Percentiles rank a stretch among this genome's conserved stretches.
Conservation (phyloP, 2,888 invertebrate genomes). For the Chymomyza procnemis region DNA sequence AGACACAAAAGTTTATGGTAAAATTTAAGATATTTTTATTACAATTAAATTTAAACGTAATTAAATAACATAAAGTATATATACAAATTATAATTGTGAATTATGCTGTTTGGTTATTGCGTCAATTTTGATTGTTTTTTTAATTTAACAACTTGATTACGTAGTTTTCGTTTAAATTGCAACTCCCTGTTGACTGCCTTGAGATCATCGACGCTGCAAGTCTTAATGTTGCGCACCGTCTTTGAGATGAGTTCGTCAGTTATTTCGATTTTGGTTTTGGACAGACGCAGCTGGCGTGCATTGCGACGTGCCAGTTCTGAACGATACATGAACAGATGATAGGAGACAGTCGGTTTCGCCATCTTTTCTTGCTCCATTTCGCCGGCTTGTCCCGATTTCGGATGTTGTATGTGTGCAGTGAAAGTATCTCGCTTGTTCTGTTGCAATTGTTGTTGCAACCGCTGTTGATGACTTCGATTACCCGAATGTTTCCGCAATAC, state of each 20-base stretch:
- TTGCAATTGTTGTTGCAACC: slow-evolving; percentile 1
- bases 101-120: neutral
- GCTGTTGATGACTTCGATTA: slow-evolving; percentile 20
- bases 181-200: slow-evolving; percentile 61
- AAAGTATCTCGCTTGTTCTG: slow-evolving; percentile 20
- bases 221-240: slow-evolving; percentile 56
- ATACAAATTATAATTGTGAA: slow-evolving; percentile 34
- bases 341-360: slow-evolving; percentile 54
- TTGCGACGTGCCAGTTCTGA: slow-evolving; percentile 54
- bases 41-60: slow-evolving; percentile 25
- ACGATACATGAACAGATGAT: slow-evolving; percentile 61
- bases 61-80: slow-evolving; percentile 16
- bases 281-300: slow-evolving; percentile 51
- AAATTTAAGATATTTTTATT: slow-evolving; percentile 24
- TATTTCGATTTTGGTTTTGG: slow-evolving; percentile 56
- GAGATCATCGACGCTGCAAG: slow-evolving; percentile 62
- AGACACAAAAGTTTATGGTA: neutral
- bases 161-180: slow-evolving; percentile 56
- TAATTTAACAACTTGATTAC: slow-evolving; percentile 44
- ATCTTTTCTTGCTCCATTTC: slow-evolving; percentile 51
- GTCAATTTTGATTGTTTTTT: slow-evolving; percentile 36
- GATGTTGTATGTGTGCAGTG: slow-evolving; percentile 12
- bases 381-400: neutral
- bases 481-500: slow-evolving; percentile 30
- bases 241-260: slow-evolving; percentile 61